Conservation (phyloP, 1,140 invertebrate species). For the Catajapyx aquilonaris region DNA sequence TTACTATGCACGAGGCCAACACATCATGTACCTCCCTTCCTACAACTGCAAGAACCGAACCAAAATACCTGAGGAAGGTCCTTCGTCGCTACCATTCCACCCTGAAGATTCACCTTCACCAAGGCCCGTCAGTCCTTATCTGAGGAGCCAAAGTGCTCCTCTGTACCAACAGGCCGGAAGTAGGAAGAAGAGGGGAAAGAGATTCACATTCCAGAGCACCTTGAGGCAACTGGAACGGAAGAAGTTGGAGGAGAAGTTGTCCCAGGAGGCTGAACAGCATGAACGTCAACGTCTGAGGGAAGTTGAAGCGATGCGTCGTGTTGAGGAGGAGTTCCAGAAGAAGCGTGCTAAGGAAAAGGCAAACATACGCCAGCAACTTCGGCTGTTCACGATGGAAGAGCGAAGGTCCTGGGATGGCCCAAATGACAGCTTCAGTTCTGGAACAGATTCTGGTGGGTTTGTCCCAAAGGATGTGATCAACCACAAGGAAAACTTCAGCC, state of each 20-base stretch:
- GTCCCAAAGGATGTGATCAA: too few relatives aligned
- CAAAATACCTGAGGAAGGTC: neutral
- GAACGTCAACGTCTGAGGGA: slow-evolving; percentile 48
- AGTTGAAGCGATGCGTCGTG: slow-evolving; percentile 49
- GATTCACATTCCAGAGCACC: slow-evolving; percentile 63
- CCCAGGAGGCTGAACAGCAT: slow-evolving; percentile 48
- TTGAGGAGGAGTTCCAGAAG: slow-evolving; percentile 50
- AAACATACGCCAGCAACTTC: slow-evolving; percentile 44
- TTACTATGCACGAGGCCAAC: slow-evolving; percentile 30
- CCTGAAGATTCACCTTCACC: neutral
- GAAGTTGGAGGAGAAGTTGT: slow-evolving; percentile 45
- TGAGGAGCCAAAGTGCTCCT: slow-evolving; percentile 8
- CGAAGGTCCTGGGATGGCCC: neutral
- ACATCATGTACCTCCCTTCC: slow-evolving; percentile 59
- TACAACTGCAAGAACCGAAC: slow-evolving; percentile 20
- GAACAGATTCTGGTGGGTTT: neutral
- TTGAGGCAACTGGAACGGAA: slow-evolving; percentile 51
- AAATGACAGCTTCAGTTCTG: neutral
- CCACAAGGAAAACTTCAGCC: neutral
- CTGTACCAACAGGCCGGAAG: neutral
- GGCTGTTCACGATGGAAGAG: slow-evolving; percentile 33
- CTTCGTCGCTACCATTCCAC: neutral
- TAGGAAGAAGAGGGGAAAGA: slow-evolving; percentile 23
- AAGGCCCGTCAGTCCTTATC: slow-evolving; percentile 5
- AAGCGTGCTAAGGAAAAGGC: slow-evolving; percentile 52